A percentile compares a stretch with the other conserved stretches of the same genome.
phyloP scores from a whole-genome alignment of 1,140 invertebrate genomes.

The Drosophila bifasciata region DNA sequence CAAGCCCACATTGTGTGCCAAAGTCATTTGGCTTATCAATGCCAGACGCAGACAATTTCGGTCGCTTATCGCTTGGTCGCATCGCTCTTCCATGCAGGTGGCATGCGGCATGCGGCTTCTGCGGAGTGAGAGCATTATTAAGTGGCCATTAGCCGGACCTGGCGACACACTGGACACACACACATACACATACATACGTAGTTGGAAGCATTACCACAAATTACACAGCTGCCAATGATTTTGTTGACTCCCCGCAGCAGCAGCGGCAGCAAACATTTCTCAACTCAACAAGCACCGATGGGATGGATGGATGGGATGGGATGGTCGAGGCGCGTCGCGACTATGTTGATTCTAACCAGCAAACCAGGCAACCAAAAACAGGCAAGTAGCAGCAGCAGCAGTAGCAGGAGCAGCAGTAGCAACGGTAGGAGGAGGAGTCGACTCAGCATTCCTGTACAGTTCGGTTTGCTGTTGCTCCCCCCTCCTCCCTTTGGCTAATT shows the following conservation, averaged over 20 bases:
- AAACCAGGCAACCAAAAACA: conserved; percentile 22
- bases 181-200: background rate
- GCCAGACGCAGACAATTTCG: conserved; percentile 77
- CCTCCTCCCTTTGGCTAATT: conserved; percentile 63
- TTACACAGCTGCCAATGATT: conserved; percentile 56
- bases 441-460: background rate
- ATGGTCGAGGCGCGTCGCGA: conserved; percentile 53
- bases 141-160: conserved; percentile 66
- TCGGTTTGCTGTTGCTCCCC: background rate
- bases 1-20: conserved; percentile 25
- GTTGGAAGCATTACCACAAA: conserved; percentile 48
- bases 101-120: conserved; percentile 40
- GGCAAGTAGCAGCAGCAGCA: conserved; percentile 8
- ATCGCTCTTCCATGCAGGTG: conserved; percentile 60
- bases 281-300: conserved; percentile 22
- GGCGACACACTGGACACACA: conserved; percentile 48
- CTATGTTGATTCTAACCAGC: conserved; percentile 62
- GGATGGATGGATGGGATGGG: background rate
- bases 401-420: background rate
- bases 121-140: conserved; percentile 66
- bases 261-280: conserved; percentile 60
- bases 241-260: conserved; percentile 8
- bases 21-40: conserved; percentile 82
- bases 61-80: conserved; percentile 65
- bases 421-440: background rate